Base-by-base conservation (phyloP, 2,888 invertebrate genomes). In the Stegana nigrithorax region DNA sequence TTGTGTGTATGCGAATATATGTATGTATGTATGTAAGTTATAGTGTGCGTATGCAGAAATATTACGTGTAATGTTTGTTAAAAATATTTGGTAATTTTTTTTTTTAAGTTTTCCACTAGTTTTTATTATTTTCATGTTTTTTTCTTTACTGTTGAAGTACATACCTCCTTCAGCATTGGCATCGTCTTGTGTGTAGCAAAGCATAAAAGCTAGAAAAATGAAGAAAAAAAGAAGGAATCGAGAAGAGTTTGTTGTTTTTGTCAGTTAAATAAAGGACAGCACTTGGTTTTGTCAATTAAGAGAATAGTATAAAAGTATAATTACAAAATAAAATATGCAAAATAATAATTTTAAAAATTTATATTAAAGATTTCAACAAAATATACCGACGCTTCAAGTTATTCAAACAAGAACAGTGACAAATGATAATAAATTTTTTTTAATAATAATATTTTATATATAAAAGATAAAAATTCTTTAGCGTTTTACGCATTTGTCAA, bases 151-250 rank as follows among this genome's bases (percentile, higher is more conserved):
- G 78, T 17, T 75, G 73, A 65, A 79, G 81, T 85, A 89, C 90
- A 89, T 92, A 94, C 94, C 94, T 92, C 94, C 94, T 91, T 94
- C 94, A 85, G 93, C 90, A 87, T 93, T 93, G 83, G 93, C 90
- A 87, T 94, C 94, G 89, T 94, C 94, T 89, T 94, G 94, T 81
- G 94, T 94, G 89, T 94, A 94, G 90, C 94, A 94, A 89, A 94
- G 91, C 94, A 94, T 94, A 91, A 94, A 94, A 87, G 94, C 94
- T 94, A 79, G 91, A 85, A 93, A n/a, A 84, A 84, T 78, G 68
- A 71, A 65, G 69, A 67, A 67, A 66, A 55, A 62, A 73, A 69
- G 68, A 77, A 77, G 75, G 70, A 78, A 75, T 76, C 78, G 71
- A 73, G 70, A 50, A 66, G 51, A 66, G 59, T 53, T 55, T 26